A percentile compares a stretch with the other conserved stretches of the same genome.
Conservation (phyloP, 2,888 invertebrate species). For the Tachystola acroxantha region DNA sequence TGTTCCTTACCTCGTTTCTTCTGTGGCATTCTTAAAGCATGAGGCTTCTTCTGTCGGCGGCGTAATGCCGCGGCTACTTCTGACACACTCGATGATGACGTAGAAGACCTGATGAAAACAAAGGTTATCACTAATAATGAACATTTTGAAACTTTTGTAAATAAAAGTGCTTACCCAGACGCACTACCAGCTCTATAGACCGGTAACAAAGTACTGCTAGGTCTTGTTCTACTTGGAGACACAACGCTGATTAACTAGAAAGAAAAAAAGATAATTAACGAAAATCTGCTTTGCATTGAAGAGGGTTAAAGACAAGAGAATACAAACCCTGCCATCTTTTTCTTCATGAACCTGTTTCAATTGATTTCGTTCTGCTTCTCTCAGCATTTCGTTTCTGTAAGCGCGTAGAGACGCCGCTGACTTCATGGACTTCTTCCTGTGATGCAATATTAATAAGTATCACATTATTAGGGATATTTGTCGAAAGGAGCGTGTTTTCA, state of each 20-base stretch:
- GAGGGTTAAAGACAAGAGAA: too few relatives aligned
- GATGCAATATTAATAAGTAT: not conserved
- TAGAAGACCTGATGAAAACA: conserved; percentile 44
- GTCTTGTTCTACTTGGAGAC: conserved; percentile 65
- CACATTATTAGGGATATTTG: too few relatives aligned
- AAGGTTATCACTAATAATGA: not conserved
- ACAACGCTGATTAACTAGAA: conserved; percentile 66
- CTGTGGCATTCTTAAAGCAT: conserved; percentile 63
- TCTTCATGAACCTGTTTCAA: conserved; percentile 65
- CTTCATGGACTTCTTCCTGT: conserved; percentile 58
- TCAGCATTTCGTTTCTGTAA: conserved; percentile 58
- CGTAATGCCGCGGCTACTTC: conserved; percentile 62
- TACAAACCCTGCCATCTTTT: conserved; percentile 57
- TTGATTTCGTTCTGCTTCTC: conserved; percentile 66
- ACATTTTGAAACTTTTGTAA: not conserved
- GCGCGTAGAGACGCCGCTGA: conserved; percentile 62
- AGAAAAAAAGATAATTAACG: too few relatives aligned
- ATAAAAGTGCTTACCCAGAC: conserved; percentile 41
- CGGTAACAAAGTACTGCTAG: conserved; percentile 61
- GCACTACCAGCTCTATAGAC: conserved; percentile 66
- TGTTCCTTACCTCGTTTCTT: conserved; percentile 53
- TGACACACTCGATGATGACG: conserved; percentile 63
- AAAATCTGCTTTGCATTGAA: too few relatives aligned
- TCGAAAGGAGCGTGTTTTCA: too few relatives aligned
- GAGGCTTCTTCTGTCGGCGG: conserved; percentile 61